phyloP scores from a whole-genome alignment of 1,140 invertebrate genomes.

The Sitophilus oryzae region DNA sequence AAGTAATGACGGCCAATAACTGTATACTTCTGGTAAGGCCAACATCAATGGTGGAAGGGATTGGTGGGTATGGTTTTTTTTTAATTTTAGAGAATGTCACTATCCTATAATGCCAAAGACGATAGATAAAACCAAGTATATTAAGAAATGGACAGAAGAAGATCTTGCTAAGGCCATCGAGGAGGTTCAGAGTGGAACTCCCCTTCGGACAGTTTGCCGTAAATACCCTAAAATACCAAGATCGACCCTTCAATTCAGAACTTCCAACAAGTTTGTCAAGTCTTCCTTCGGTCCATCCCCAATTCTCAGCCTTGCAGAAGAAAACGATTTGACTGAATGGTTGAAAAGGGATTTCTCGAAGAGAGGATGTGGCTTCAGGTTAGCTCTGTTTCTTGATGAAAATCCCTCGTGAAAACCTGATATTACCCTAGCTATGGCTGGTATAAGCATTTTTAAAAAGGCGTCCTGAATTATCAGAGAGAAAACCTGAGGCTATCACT shows the following conservation, averaged over 20 bases:
- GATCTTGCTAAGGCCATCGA: too few relatives aligned
- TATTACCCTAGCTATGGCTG: conserved; percentile 36
- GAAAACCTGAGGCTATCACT: conserved; percentile 24
- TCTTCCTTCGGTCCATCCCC: conserved; percentile 14
- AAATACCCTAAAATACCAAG: conserved; percentile 11
- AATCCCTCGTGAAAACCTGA: conserved; percentile 31
- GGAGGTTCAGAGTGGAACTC: too few relatives aligned
- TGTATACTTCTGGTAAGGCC: too few relatives aligned
- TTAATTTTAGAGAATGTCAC: too few relatives aligned
- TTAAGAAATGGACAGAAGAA: too few relatives aligned
- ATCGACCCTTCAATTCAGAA: conserved; percentile 18
- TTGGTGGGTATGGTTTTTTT: too few relatives aligned
- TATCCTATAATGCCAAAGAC: too few relatives aligned
- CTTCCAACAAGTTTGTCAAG: conserved; percentile 14
- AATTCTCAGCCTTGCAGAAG: conserved; percentile 23
- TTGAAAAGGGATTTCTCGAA: conserved; percentile 28
- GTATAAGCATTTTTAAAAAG: conserved; percentile 37
- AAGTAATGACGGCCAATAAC: too few relatives aligned
- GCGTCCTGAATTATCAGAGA: conserved; percentile 30
- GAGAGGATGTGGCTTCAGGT: conserved; percentile 18
- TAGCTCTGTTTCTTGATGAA: conserved; percentile 24
- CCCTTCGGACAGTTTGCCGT: too few relatives aligned
- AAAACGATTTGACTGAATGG: conserved; percentile 22
- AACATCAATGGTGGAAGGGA: too few relatives aligned
- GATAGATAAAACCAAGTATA: too few relatives aligned